Percentiles rank a stretch among this genome's conserved stretches.
These are phyloP conservation scores for Dasyprocta punctata DNA, from an alignment of 2,113 vertebrate genomes.

Conservation along the genomic window DNA sequence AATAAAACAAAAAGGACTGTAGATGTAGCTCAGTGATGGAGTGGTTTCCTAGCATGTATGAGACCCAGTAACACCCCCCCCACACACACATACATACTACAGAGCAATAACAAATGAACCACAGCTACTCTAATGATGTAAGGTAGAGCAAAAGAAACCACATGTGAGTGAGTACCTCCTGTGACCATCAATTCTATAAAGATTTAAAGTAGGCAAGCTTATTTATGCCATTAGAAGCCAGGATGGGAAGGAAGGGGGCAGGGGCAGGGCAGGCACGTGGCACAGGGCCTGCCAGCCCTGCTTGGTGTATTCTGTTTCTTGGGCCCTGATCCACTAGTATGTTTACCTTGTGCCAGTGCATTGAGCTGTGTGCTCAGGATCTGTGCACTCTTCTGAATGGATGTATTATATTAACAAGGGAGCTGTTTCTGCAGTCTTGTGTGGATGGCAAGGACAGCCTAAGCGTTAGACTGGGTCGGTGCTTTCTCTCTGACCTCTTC, in stretches of 20 bases:
- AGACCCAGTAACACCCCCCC: neutral
- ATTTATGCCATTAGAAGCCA: neutral
- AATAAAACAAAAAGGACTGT: neutral
- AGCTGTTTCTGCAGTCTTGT: neutral
- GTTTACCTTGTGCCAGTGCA: neutral
- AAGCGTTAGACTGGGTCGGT: neutral
- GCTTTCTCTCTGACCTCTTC: neutral
- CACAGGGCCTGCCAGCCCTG: too few relatives aligned
- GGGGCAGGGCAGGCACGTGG: neutral
- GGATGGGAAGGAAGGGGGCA: neutral
- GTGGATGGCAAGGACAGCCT: neutral
- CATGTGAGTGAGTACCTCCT: neutral
- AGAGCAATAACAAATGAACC: neutral
- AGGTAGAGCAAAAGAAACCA: neutral
- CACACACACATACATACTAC: neutral
- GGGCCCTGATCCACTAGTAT: neutral
- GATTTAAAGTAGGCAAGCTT: neutral
- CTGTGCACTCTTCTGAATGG: neutral
- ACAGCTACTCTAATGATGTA: neutral
- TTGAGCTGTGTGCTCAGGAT: neutral
- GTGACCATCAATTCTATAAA: neutral
- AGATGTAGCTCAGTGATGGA: neutral
- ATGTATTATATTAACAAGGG: neutral
- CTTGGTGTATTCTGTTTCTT: neutral
- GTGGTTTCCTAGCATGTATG: neutral